Conservation (phyloP, 2,797 vertebrate species). For the Sebastes melanostomus region DNA sequence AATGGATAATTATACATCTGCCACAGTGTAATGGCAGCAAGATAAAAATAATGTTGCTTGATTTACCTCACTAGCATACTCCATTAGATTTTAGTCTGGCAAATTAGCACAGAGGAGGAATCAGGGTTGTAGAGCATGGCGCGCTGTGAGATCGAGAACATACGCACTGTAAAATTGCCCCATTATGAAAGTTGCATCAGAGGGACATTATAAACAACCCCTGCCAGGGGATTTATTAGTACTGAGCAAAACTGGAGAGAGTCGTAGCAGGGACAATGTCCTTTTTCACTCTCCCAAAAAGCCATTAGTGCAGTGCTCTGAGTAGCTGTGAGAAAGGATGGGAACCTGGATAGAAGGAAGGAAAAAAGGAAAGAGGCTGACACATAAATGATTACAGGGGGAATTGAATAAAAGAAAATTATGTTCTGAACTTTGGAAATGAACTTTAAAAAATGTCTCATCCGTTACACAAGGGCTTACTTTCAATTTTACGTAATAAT, state of each 20-base stretch:
- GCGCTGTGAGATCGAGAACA: slow-evolving; percentile 64
- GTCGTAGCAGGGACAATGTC: slow-evolving; percentile 40
- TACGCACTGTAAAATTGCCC: slow-evolving; percentile 65
- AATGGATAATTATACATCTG: slow-evolving; percentile 80
- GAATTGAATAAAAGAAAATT: slow-evolving; percentile 28
- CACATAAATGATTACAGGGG: slow-evolving; percentile 20
- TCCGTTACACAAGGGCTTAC: not conserved
- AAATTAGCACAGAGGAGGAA: slow-evolving; percentile 61
- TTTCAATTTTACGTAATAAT: not conserved
- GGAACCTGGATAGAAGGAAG: slow-evolving; percentile 4
- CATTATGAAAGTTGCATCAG: slow-evolving; percentile 70
- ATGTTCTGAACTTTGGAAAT: slow-evolving; percentile 27
- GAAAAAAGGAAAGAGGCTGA: not conserved
- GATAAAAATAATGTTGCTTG: slow-evolving; percentile 71
- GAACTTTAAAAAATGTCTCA: slow-evolving; percentile 25
- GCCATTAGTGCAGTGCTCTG: slow-evolving; percentile 49
- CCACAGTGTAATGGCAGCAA: slow-evolving; percentile 67
- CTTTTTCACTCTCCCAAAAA: slow-evolving; percentile 58
- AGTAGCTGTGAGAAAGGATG: slow-evolving; percentile 36
- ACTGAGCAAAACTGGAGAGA: slow-evolving; percentile 40
- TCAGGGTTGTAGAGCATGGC: slow-evolving; percentile 37
- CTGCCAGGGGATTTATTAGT: slow-evolving; percentile 69
- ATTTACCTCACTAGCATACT: slow-evolving; percentile 76
- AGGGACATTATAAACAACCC: slow-evolving; percentile 74
- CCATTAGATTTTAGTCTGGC: slow-evolving; percentile 76